Evolutionary conservation across 2,797 vertebrate genomes (phyloP).

Genomic region (Brachyrhaphis roseni): DNA sequence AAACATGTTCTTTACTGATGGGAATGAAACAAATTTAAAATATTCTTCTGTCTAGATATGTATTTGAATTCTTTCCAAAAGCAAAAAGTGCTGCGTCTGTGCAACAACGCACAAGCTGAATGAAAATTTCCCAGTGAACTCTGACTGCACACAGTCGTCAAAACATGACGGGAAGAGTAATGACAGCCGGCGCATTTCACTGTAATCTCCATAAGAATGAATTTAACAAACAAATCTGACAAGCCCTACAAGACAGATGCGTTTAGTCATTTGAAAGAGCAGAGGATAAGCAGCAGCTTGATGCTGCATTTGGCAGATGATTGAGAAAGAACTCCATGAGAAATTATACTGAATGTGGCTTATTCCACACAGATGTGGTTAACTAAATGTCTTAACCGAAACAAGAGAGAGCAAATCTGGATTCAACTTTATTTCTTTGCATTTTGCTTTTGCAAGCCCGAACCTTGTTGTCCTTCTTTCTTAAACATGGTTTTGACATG

Average conservation of each 20-base stretch:
- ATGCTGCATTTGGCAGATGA: neutral
- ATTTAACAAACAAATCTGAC: constrained; percentile 4
- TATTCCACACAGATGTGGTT: neutral
- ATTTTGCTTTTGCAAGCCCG: neutral
- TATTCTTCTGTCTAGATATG: neutral
- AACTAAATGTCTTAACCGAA: neutral
- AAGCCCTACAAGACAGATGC: constrained; percentile 11
- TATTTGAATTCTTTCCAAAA: neutral
- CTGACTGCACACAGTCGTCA: neutral
- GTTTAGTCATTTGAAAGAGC: constrained; percentile 10
- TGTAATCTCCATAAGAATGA: constrained; percentile 3
- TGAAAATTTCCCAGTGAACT: constrained; percentile 1
- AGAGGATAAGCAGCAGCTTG: neutral
- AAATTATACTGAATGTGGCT: neutral
- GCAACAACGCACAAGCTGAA: constrained; percentile 4
- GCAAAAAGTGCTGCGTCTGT: neutral
- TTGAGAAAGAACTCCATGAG: neutral
- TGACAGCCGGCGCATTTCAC: constrained; percentile 1
- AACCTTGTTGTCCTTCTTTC: neutral
- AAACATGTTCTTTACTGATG: neutral
- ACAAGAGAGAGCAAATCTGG: neutral
- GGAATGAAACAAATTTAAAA: neutral
- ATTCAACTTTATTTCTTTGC: neutral
- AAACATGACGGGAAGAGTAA: constrained; percentile 5
- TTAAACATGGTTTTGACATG: neutral